A percentile compares a stretch with the other conserved stretches of the same genome.
These are phyloP conservation scores for Megaleporinus macrocephalus DNA, from an alignment of 2,113 vertebrate genomes.

Conservation along the genomic window DNA sequence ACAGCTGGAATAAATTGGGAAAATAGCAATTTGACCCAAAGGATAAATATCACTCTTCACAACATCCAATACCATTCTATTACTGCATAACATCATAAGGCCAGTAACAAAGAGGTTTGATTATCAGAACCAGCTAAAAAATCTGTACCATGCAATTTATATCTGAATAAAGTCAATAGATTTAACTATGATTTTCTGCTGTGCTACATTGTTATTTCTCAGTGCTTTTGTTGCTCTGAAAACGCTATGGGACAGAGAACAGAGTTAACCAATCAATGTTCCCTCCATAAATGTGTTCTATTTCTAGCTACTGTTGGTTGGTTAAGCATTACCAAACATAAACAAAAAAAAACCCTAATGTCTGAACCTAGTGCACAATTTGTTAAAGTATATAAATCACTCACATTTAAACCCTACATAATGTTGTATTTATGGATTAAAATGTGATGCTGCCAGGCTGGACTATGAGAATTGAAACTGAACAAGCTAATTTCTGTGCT, in stretches of 20 bases:
- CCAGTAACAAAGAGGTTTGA: neutral
- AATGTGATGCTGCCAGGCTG: no score
- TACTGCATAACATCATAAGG: neutral
- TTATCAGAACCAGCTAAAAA: neutral
- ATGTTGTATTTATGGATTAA: no score
- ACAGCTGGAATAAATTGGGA: neutral
- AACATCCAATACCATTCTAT: neutral
- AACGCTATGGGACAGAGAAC: neutral
- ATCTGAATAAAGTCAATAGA: neutral
- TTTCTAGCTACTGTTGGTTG: neutral
- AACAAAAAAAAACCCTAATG: no score
- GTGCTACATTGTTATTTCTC: neutral
- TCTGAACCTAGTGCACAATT: neutral
- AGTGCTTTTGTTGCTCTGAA: neutral
- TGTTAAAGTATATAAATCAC: neutral
- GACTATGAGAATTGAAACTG: no score
- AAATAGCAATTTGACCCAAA: neutral
- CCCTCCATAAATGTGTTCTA: neutral
- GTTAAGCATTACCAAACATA: no score
- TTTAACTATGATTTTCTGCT: neutral
- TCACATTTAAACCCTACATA: no score
- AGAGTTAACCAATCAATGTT: neutral
- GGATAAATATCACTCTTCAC: neutral
- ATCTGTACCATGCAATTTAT: neutral
- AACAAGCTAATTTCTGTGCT: no score